phyloP scores from a whole-genome alignment of 2,113 vertebrate species.

The Gambusia affinis region DNA sequence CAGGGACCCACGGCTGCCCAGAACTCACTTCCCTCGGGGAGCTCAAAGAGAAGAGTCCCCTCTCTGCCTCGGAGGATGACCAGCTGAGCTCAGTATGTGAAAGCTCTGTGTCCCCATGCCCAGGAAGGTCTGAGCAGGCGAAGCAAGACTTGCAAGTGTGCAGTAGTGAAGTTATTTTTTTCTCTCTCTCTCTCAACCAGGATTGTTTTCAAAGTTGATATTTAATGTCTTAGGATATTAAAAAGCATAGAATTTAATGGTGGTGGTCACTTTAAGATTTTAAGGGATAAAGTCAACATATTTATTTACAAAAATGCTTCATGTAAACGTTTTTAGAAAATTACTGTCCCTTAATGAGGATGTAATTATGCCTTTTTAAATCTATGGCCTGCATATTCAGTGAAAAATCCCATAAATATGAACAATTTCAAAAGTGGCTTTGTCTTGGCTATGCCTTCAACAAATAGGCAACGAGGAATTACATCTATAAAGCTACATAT shows the following conservation, averaged over 20 bases:
- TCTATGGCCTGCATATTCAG: too few species aligned
- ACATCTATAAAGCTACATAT: not conserved
- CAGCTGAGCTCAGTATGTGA: slow-evolving; percentile 73
- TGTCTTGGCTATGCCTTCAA: not conserved
- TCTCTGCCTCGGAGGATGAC: slow-evolving; percentile 72
- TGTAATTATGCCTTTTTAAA: too few species aligned
- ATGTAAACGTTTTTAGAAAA: not conserved
- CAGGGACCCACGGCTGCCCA: slow-evolving; percentile 76
- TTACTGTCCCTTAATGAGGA: too few species aligned
- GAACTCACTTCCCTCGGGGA: slow-evolving; percentile 72
- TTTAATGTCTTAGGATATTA: not conserved
- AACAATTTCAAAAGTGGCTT: not conserved
- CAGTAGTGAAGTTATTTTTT: slow-evolving; percentile 23
- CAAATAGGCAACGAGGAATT: not conserved
- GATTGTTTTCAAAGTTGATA: slow-evolving; percentile 16
- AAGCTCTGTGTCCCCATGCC: slow-evolving; percentile 29
- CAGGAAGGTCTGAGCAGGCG: slow-evolving; percentile 44
- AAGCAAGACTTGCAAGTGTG: slow-evolving; percentile 23
- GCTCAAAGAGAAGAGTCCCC: slow-evolving; percentile 63
- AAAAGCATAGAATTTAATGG: not conserved
- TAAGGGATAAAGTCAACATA: not conserved
- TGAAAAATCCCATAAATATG: not conserved
- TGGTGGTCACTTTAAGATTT: not conserved
- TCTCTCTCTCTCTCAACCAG: slow-evolving; percentile 2
- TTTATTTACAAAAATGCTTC: not conserved